Conservation (phyloP, 2,113 vertebrate species). For the Pituophis catenifer region DNA sequence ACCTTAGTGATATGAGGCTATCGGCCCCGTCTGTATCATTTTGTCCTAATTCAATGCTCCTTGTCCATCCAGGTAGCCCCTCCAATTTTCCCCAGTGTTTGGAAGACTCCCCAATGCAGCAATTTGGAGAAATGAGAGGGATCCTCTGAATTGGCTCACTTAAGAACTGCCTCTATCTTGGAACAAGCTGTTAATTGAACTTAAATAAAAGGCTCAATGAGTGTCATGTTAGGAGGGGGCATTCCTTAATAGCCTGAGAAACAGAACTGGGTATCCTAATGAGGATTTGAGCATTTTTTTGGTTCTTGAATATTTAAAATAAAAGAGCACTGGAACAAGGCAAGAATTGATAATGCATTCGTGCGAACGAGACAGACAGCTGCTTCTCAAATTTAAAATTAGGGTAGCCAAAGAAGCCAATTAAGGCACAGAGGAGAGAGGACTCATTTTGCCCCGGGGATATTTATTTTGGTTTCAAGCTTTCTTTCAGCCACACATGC, state of each 20-base stretch:
- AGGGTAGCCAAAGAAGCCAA: neutral
- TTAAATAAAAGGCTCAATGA: slow-evolving; percentile 4
- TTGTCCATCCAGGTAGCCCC: neutral
- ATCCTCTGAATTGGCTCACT: slow-evolving; percentile 11
- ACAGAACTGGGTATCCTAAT: neutral
- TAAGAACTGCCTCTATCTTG: slow-evolving; percentile 2
- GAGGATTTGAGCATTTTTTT: rapidly evolving
- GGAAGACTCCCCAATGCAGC: neutral
- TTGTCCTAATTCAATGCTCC: no score
- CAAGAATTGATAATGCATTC: rapidly evolving
- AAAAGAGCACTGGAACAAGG: neutral
- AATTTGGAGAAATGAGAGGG: slow-evolving; percentile 6
- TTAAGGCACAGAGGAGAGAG: rapidly evolving
- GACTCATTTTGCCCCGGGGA: neutral
- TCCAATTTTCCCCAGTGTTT: neutral
- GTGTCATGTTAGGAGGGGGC: slow-evolving; percentile 1
- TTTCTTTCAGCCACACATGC: neutral
- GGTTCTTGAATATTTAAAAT: neutral
- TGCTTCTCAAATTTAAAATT: neutral
- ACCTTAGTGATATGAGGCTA: neutral
- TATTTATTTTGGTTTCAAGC: neutral
- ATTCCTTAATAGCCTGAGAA: slow-evolving; percentile 1
- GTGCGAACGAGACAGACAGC: neutral
- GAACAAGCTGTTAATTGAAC: slow-evolving; percentile 27
- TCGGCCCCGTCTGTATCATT: neutral